Conservation (phyloP, 2,113 vertebrate species). For the Gallinago jamesoni region DNA sequence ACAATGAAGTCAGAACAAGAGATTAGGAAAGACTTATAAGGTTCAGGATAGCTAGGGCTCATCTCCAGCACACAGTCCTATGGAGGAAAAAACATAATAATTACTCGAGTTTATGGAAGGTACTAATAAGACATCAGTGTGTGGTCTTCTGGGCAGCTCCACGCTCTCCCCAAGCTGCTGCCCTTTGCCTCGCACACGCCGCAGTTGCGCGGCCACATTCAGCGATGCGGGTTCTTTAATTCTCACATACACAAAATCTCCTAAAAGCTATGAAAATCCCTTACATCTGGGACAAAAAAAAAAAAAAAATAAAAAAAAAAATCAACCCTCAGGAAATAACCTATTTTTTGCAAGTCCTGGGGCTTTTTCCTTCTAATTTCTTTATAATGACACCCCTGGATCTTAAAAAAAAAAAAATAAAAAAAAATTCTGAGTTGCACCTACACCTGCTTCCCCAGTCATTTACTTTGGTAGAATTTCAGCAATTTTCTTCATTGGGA, state of each 20-base stretch:
- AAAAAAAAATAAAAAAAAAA: not conserved
- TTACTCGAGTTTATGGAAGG: not conserved
- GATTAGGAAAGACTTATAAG: not conserved
- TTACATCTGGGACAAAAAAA: not conserved
- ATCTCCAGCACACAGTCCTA: not conserved
- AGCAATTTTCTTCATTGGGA: conserved; percentile 36
- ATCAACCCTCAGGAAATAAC: conserved; percentile 1
- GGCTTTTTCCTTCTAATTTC: not conserved
- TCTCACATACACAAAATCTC: not conserved
- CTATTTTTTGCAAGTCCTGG: not conserved
- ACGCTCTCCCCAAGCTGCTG: not conserved
- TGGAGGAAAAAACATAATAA: not conserved
- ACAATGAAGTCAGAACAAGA: not conserved
- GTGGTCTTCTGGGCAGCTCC: not conserved
- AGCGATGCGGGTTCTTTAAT: not conserved
- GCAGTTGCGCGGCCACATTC: not conserved
- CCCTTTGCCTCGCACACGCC: not conserved
- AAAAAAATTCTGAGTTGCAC: not conserved
- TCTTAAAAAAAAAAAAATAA: not conserved
- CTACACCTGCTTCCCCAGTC: not conserved
- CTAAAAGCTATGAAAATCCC: not conserved
- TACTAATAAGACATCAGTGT: not conserved
- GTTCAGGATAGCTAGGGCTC: not conserved
- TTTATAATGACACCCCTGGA: not conserved
- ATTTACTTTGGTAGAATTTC: conserved; percentile 6